phyloP scores from a whole-genome alignment of 2,113 vertebrate genomes.

The Hylia prasina region DNA sequence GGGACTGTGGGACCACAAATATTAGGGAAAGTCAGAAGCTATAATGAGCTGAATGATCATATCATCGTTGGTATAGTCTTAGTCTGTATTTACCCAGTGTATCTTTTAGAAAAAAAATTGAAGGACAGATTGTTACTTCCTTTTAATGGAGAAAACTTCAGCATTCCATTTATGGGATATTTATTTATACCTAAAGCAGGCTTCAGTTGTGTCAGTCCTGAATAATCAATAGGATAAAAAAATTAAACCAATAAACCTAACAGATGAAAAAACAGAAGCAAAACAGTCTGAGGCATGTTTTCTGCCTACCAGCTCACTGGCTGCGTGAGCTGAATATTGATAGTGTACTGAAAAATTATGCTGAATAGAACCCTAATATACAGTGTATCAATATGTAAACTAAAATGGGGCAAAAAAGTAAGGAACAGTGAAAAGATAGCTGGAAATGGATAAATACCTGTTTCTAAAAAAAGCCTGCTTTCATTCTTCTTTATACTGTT shows the following conservation, averaged over 20 bases:
- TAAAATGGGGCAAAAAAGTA: background rate
- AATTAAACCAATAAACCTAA: background rate
- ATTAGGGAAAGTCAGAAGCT: background rate
- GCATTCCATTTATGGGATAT: background rate
- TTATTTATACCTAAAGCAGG: background rate
- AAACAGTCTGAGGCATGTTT: background rate
- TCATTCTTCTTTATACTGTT: background rate
- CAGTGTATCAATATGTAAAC: background rate
- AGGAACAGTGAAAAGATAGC: background rate
- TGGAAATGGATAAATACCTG: background rate
- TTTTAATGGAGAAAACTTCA: background rate
- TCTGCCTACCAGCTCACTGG: background rate
- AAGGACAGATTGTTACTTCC: background rate
- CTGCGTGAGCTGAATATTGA: background rate
- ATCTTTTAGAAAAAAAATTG: background rate
- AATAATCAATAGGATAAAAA: background rate
- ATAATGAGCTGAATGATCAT: background rate
- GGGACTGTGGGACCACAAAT: background rate
- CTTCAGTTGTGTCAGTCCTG: background rate
- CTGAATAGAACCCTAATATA: background rate
- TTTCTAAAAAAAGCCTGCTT: background rate
- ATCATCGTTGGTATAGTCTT: background rate
- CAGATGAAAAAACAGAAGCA: background rate
- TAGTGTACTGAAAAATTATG: background rate
- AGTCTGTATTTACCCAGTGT: background rate